Evolutionary conservation across 2,113 vertebrate species (phyloP).

Genomic region (Trichechus manatus): DNA sequence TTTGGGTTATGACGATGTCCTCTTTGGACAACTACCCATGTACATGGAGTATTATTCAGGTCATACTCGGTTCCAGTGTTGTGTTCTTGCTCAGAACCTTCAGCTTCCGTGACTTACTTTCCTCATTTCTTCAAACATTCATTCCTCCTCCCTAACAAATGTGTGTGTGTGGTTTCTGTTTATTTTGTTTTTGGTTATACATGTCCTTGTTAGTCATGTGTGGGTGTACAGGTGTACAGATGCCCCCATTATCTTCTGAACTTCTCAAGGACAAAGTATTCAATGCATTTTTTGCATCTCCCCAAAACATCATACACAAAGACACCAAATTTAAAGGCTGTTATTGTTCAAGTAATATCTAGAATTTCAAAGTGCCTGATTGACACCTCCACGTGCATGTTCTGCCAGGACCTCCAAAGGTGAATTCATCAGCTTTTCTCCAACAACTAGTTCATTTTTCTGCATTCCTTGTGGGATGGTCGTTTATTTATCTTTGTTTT

Average conservation of each 20-base stretch:
- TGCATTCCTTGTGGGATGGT: background rate
- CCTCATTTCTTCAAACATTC: background rate
- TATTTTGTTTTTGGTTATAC: slow-evolving; percentile 8
- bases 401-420: background rate
- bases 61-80: background rate
- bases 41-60: background rate
- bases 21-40: background rate
- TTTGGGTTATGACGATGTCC: background rate
- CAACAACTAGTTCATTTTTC: background rate
- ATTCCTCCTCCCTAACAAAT: slow-evolving; percentile 7
- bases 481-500: background rate
- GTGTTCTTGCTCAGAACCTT: background rate
- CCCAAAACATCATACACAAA: background rate
- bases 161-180: slow-evolving; percentile 2
- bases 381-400: background rate
- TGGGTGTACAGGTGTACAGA: background rate
- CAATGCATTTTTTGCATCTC: background rate
- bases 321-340: background rate
- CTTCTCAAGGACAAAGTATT: slow-evolving; percentile 20
- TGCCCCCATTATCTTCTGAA: background rate
- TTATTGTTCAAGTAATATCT: background rate
- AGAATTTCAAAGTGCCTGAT: background rate
- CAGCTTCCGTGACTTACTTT: background rate
- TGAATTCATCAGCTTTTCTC: background rate
- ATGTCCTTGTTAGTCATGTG: background rate